Evolutionary conservation across 2,797 vertebrate genomes (phyloP).

Genomic region (Esox masquinongy): DNA sequence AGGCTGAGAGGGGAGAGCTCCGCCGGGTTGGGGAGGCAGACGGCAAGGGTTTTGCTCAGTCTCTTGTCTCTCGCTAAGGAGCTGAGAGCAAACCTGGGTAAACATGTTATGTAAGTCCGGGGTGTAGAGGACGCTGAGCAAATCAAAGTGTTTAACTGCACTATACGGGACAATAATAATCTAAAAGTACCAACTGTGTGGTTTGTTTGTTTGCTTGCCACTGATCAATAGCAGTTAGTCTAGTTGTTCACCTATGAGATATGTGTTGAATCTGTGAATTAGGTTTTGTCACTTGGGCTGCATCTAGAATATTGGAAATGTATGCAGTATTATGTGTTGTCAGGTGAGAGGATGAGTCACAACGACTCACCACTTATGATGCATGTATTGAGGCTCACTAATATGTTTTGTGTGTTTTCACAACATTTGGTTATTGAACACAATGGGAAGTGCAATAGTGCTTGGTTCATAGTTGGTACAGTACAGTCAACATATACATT

Average conservation of each 20-base stretch:
- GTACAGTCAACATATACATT: background rate
- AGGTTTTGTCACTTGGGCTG: background rate
- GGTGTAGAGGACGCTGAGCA: constrained; percentile 17
- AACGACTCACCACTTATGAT: background rate
- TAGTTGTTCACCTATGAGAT: constrained; percentile 18
- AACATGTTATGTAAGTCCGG: constrained; percentile 61
- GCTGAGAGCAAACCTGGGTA: constrained; percentile 43
- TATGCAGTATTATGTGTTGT: background rate
- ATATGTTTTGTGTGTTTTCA: background rate
- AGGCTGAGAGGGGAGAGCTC: constrained; percentile 29
- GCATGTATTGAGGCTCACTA: background rate
- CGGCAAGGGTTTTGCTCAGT: background rate
- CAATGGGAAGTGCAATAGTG: background rate
- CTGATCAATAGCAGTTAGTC: constrained; percentile 24
- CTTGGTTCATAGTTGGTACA: background rate
- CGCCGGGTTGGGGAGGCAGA: background rate
- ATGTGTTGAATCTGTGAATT: background rate
- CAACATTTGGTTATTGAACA: background rate
- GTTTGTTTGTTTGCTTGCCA: background rate
- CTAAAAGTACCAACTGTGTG: background rate
- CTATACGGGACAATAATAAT: constrained; percentile 10
- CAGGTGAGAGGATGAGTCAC: background rate
- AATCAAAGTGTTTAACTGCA: constrained; percentile 13
- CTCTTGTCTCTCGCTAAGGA: constrained; percentile 32
- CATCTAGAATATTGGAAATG: background rate